Evolutionary conservation across 2,113 vertebrate genomes (phyloP), one percentile per base, ranked within the genome.

Genomic region (Bubalus kerabau): DNA sequence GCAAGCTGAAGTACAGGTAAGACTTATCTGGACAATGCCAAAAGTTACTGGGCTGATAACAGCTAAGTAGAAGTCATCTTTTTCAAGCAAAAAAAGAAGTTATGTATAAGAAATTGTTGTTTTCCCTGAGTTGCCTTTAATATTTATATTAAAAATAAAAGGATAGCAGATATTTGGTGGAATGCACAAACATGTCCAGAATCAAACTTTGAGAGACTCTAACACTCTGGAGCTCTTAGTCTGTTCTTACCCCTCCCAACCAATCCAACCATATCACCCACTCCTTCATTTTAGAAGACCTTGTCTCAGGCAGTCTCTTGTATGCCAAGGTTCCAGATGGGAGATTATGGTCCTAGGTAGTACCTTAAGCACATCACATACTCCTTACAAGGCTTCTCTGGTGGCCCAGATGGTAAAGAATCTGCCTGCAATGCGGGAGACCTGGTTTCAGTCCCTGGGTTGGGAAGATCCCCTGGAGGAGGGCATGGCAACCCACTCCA

Each of bases 1-100:
- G n/a, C 97, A 99, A 46, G 80, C 91, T 90, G 99, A 99, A 96
- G 82, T 99, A 78, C 98, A 99, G 99, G 99, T 99, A 98, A 98
- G 98, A 87, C 87, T 92, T 93, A 62, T 64, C 92, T 60, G 26
- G 26, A 12, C 0, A 87, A 91, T 21, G 48, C 60, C 85, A 50
- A 24, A 89, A 87, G 67, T 87, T 82, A 30, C 87, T 48, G 78
- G 96, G 86, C 64, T 74, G 9, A 57, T 43, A 24, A 7, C 6
- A 17, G 19, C 14, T n/a, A 3, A 4, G 12, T 4, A 46, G 48
- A 80, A 32, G 54, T 23, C 24, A 28, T 83, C 50, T 81, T 82
- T 88, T 46, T 54, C 52, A 67, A 88, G 54, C 36, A 52, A 80
- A 87, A 32, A 67, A 74, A 83, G 11, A 74, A 60, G 17, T 89